Evolutionary conservation across 2,113 vertebrate species (phyloP).

Genomic region (Elgaria multicarinata): DNA sequence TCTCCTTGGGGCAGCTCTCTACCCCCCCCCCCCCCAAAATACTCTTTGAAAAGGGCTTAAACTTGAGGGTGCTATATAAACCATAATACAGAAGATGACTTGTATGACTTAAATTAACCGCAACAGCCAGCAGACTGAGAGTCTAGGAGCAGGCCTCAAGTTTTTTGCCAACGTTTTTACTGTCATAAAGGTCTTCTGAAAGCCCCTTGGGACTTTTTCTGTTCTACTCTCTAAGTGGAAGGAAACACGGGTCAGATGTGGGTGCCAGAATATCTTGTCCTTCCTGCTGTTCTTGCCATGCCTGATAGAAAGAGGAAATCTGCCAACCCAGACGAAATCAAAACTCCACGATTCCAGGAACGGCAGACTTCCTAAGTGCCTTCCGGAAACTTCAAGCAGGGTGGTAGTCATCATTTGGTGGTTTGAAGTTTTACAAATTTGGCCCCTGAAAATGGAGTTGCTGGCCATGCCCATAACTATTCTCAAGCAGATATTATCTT

Average conservation of each 20-base stretch:
- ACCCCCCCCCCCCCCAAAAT: background rate
- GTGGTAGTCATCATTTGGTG: background rate
- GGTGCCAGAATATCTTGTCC: background rate
- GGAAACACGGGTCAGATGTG: background rate
- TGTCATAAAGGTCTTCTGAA: background rate
- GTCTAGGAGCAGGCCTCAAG: background rate
- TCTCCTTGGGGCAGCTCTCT: background rate
- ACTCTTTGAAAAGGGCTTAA: too few species aligned
- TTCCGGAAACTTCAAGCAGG: background rate
- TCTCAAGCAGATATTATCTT: background rate
- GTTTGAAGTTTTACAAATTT: background rate
- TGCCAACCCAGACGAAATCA: constrained; percentile 7
- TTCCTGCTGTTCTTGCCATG: background rate
- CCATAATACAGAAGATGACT: background rate
- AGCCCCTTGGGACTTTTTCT: background rate
- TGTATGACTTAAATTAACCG: background rate
- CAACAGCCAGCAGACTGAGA: background rate
- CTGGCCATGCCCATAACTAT: background rate
- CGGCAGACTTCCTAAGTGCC: background rate
- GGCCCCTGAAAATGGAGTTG: background rate
- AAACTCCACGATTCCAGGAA: background rate
- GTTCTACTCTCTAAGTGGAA: background rate
- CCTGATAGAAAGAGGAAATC: background rate
- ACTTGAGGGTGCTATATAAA: background rate
- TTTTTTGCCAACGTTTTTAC: background rate